Evolutionary conservation across 2,888 invertebrate species (phyloP), one percentile per base, ranked within the genome.

Genomic region (Archaeoteleia sp.): DNA sequence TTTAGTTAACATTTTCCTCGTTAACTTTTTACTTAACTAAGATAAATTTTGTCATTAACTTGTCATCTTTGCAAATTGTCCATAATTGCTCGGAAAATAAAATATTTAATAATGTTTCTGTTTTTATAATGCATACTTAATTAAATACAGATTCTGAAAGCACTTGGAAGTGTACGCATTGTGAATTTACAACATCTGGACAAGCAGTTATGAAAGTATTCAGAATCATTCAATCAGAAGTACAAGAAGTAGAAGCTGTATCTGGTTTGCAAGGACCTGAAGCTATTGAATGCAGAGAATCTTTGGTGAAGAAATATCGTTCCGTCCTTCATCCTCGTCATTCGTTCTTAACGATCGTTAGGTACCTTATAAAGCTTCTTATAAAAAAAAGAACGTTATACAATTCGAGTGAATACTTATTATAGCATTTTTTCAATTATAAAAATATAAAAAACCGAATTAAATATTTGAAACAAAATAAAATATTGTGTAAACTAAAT

Each of bases 281-380:
- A 7, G 78, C 84, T 7, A 87, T 93, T 42, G 90, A 92, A 80
- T 86, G 87, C 63, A 84, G 91, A 8, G 93, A 93, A 78, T 87
- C 88, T n/a, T 80, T 88, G 25, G 84, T 90, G 17, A 85, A 82
- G 55, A 86, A 90, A 86, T 93, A 91, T 82, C 89, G 88, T 73
- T 88, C 89, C 0, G 89, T 92, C 49, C 86, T 95, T 63, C 95
- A 95, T 86, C 93, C 94, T 0, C 89, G 90, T 23, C 94, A 95
- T 83, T 90, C 91, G 7, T 88, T 93, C 58, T 88, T 92, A 75
- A 88, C 91, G 0, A 88, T 89, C 1, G 76, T 94, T 9, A 89
- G 91, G 84, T 84, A 68, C 7, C 14, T 12, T 15, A 39, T 17
- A 37, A 3, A 8, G 23, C 8, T 40, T 46, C 12, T 9, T n/a